Evolutionary conservation across 2,113 vertebrate genomes (phyloP), one percentile per base, ranked within the genome.

Genomic region (Tetrao urogallus): DNA sequence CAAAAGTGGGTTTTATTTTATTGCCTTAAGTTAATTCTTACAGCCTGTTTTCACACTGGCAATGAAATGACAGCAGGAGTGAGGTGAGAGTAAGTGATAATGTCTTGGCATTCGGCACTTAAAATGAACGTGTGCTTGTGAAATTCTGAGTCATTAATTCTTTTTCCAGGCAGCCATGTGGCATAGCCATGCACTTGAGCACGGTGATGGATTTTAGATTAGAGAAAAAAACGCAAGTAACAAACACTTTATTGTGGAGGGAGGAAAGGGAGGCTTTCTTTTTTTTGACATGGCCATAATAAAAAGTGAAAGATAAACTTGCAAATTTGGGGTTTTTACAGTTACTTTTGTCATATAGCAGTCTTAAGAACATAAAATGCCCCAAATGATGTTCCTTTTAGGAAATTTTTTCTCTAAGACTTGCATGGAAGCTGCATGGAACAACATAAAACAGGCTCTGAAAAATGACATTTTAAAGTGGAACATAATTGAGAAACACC

Each of bases 81-180:
- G 85, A 95, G 88, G 88, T 91, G 63, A 95, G 71, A 92, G 78
- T 76, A 77, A 95, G 79, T 82, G 96, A 89, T 92, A 75, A 89
- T 88, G 71, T 89, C 89, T 93, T 94, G 78, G 82, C 58, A 76
- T 94, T 94, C 2, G 10, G 76, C 58, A 58, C 89, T 84, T 73
- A 54, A 10, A 88, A 54, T 63, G 54, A 72, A 48, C 58, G 11
- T 82, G 66, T 89, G 82, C 67, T 84, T 80, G 75, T 76, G 71
- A 92, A 89, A 27, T 89, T 95, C 85, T 95, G 92, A 92, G 43
- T 95, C 88, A 89, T 91, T 85, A 85, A 89, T 94, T 88, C 30
- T 87, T 92, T 87, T 92, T 76, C 58, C 78, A 92, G 43, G 58
- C 47, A 79, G 54, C n/a, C 1, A 0, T 40, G 74, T 65, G 74